A percentile compares a stretch with the other conserved stretches of the same genome.
phyloP scores from a whole-genome alignment of 2,113 vertebrate genomes.

The Pygoscelis antarcticus region DNA sequence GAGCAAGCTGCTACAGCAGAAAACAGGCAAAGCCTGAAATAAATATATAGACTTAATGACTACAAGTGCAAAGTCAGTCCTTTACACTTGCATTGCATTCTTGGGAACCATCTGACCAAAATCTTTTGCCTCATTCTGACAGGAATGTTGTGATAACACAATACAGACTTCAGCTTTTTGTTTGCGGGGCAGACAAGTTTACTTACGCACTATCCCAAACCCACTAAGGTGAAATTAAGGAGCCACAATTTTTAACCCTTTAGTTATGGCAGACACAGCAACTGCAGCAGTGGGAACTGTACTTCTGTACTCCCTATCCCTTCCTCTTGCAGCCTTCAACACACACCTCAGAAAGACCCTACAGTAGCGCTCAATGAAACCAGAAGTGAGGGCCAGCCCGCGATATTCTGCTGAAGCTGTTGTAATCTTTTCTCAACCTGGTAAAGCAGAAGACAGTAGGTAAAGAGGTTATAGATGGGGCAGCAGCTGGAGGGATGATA shows the following conservation, averaged over 20 bases:
- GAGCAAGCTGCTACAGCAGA: background rate
- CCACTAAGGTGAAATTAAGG: background rate
- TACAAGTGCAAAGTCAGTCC: background rate
- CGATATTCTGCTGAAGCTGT: background rate
- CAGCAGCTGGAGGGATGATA: background rate
- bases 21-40: background rate
- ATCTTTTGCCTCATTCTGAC: background rate
- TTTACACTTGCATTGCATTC: background rate
- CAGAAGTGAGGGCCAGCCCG: background rate
- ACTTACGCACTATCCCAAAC: background rate
- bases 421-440: background rate
- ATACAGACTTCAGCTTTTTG: background rate
- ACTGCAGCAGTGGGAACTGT: background rate
- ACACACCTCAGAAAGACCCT: background rate
- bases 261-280: background rate
- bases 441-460: background rate
- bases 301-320: background rate
- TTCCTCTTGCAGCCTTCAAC: background rate
- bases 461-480: background rate
- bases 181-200: background rate
- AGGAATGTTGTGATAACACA: background rate
- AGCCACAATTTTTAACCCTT: background rate
- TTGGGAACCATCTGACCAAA: background rate
- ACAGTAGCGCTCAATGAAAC: background rate
- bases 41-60: background rate